A percentile compares a stretch with the other conserved stretches of the same genome.
Conservation (phyloP, 1,140 invertebrate species). For the Macrosteles quadrilineatus region DNA sequence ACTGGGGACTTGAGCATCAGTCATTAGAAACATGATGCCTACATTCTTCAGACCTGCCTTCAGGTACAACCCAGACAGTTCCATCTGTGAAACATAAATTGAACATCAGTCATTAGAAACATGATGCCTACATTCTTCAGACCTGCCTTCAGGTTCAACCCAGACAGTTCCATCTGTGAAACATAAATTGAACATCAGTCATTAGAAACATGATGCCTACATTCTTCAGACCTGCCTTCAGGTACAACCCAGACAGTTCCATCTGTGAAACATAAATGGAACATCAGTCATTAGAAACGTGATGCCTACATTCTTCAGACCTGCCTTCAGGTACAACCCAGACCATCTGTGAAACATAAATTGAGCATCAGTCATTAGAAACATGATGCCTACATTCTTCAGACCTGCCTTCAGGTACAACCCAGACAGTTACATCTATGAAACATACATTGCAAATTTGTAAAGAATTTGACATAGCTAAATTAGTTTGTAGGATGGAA, state of each 20-base stretch:
- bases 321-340: slow-evolving; percentile 85
- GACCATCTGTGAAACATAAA: slow-evolving; percentile 63
- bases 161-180: slow-evolving; percentile 74
- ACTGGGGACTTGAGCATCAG: slow-evolving; percentile 93
- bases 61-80: slow-evolving; percentile 82
- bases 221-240: slow-evolving; percentile 92
- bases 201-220: slow-evolving; percentile 93
- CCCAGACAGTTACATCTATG: slow-evolving; percentile 75
- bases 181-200: slow-evolving; percentile 83
- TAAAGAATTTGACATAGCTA: slow-evolving; percentile 48
- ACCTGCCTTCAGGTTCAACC: slow-evolving; percentile 87
- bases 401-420: slow-evolving; percentile 89
- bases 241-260: slow-evolving; percentile 83
- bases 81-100: slow-evolving; percentile 63
- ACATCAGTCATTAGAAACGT: slow-evolving; percentile 97
- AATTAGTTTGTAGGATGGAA: background rate
- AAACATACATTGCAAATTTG: slow-evolving; percentile 76
- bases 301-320: slow-evolving; percentile 90
- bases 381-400: slow-evolving; percentile 93
- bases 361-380: slow-evolving; percentile 96
- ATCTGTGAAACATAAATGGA: slow-evolving; percentile 62
- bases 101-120: slow-evolving; percentile 96
- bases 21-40: slow-evolving; percentile 94
- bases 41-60: slow-evolving; percentile 94
- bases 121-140: slow-evolving; percentile 92